Percentiles rank a stretch among this genome's conserved stretches.
Evolutionary conservation across 2,797 vertebrate species (phyloP).

Genomic region (Schizopygopsis pylzovi): DNA sequence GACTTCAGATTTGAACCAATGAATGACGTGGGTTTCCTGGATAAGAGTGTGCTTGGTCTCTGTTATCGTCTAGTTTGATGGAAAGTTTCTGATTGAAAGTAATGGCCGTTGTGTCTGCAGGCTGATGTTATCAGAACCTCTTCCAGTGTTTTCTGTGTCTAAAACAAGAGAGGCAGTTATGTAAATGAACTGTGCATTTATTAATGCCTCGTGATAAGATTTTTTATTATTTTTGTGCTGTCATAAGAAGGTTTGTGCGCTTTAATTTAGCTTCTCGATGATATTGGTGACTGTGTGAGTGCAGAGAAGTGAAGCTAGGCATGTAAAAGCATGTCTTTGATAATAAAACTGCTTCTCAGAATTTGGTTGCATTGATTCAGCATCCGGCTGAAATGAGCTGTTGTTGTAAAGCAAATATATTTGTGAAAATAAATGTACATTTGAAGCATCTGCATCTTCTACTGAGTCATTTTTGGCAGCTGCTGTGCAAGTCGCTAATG

Average conservation of each 20-base stretch:
- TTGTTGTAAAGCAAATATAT: slow-evolving; percentile 2
- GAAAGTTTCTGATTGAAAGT: slow-evolving; percentile 5
- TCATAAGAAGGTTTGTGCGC: neutral
- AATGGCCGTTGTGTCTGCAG: neutral
- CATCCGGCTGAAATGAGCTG: neutral
- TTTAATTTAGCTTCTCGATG: neutral
- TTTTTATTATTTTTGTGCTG: slow-evolving; percentile 4
- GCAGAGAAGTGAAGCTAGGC: neutral
- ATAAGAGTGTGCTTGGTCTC: neutral
- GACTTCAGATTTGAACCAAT: neutral
- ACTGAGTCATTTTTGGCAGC: neutral
- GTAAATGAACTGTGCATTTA: slow-evolving; percentile 18
- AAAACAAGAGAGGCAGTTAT: neutral
- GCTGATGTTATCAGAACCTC: slow-evolving; percentile 8
- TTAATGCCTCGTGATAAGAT: slow-evolving; percentile 5
- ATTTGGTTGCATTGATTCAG: neutral
- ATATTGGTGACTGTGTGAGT: neutral
- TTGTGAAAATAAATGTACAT: slow-evolving; percentile 36
- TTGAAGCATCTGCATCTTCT: neutral
- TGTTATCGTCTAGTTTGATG: slow-evolving; percentile 5
- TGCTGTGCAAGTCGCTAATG: neutral
- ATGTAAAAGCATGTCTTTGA: slow-evolving; percentile 21
- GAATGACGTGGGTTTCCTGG: neutral
- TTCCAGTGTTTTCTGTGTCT: neutral
- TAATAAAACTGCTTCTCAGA: neutral